phyloP scores from a whole-genome alignment of 2,797 vertebrate genomes.

The Fistularia tabacaria region DNA sequence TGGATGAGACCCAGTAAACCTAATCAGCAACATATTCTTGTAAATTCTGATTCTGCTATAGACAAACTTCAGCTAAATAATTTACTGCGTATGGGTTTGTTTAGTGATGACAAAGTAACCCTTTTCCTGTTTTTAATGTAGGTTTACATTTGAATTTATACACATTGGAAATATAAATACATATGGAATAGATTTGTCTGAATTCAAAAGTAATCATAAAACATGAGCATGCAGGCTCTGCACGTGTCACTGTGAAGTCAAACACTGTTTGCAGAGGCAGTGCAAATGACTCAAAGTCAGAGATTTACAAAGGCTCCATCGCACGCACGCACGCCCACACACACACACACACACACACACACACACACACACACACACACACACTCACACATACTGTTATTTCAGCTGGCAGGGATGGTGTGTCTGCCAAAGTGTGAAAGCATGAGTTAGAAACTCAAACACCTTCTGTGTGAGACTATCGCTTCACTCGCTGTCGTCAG shows the following conservation, averaged over 20 bases:
- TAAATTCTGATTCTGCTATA: no score
- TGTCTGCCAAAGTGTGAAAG: slow-evolving; percentile 25
- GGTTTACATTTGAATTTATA: no score
- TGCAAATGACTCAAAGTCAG: slow-evolving; percentile 21
- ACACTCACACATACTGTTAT: slow-evolving; percentile 20
- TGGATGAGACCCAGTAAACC: background rate
- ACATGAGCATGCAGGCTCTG: no score
- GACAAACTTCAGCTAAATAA: no score
- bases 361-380: slow-evolving; percentile 5
- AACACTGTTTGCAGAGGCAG: slow-evolving; percentile 3
- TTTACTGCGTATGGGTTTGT: no score
- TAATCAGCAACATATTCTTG: slow-evolving; percentile 1
- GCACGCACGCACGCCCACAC: slow-evolving; percentile 8
- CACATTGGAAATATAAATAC: no score
- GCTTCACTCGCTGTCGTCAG: slow-evolving; percentile 3
- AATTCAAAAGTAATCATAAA: no score
- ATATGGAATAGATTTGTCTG: no score
- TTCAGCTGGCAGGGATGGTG: slow-evolving; percentile 28
- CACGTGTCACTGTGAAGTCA: no score
- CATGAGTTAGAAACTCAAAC: slow-evolving; percentile 25
- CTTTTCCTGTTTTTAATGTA: no score
- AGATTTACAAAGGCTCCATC: slow-evolving; percentile 8
- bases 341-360: slow-evolving; percentile 7
- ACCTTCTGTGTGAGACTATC: slow-evolving; percentile 23
- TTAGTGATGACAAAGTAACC: no score